These are phyloP conservation scores for Temnothorax nylanderi DNA, from an alignment of 1,140 invertebrate genomes.

Conservation along the genomic window DNA sequence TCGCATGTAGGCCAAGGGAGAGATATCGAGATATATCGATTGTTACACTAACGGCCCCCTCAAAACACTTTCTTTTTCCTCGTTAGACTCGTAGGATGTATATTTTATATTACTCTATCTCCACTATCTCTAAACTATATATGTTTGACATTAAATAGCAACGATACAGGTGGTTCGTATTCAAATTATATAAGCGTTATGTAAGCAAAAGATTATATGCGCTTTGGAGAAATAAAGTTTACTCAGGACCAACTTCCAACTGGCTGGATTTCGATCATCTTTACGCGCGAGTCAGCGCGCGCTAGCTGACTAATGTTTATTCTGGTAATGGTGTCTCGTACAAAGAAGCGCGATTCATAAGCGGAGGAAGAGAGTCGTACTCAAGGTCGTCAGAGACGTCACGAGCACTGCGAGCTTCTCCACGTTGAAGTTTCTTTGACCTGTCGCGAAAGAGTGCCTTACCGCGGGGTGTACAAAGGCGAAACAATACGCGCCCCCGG, in stretches of 20 bases:
- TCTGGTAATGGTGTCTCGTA: conserved; percentile 29
- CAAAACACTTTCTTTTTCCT: conserved; percentile 12
- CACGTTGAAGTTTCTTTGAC: conserved; percentile 55
- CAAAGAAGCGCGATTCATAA: conserved; percentile 33
- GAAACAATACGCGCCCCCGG: conserved; percentile 40
- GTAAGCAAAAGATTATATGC: not conserved
- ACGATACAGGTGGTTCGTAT: not conserved
- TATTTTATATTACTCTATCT: not conserved
- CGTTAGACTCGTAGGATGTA: not conserved
- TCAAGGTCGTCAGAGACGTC: conserved; percentile 60
- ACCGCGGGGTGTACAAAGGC: conserved; percentile 5
- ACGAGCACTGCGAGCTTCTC: conserved; percentile 31
- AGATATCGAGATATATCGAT: conserved; percentile 49
- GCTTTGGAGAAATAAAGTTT: not conserved
- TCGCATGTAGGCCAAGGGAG: conserved; percentile 38
- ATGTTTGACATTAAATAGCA: not conserved
- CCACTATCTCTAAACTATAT: not conserved
- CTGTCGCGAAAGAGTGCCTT: conserved; percentile 56
- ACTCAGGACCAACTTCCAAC: not conserved
- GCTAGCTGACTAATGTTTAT: conserved; percentile 23
- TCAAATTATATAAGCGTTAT: not conserved
- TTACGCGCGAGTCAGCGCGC: not conserved
- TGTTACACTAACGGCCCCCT: not conserved
- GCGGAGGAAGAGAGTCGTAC: conserved; percentile 20
- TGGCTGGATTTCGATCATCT: not conserved